Evolutionary conservation across 1,140 invertebrate species (phyloP).

Genomic region (Bactericera cockerelli): DNA sequence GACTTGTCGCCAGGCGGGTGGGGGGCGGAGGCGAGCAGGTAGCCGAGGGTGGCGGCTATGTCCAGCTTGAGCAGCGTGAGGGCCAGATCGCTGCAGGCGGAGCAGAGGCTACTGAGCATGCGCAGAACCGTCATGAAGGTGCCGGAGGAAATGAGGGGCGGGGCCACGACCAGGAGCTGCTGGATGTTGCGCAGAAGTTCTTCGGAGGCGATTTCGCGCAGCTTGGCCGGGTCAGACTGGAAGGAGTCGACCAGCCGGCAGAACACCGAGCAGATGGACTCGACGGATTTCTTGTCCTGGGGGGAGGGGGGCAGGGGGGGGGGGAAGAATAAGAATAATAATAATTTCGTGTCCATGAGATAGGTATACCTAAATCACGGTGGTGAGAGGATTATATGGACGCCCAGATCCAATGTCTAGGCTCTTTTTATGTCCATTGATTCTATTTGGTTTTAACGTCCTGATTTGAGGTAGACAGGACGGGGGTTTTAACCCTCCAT

Average conservation of each 20-base stretch:
- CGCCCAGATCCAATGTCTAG: too few relatives aligned
- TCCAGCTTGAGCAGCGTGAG: conserved; percentile 81
- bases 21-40: conserved; percentile 70
- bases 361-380: too few relatives aligned
- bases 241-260: conserved; percentile 92
- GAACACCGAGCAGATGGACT: conserved; percentile 92
- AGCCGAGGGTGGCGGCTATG: conserved; percentile 85
- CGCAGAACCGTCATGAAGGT: conserved; percentile 92
- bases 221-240: conserved; percentile 71
- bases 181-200: conserved; percentile 85
- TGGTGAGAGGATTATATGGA: too few relatives aligned
- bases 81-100: conserved; percentile 81
- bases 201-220: conserved; percentile 90
- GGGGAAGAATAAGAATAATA: too few relatives aligned
- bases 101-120: conserved; percentile 90
- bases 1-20: too few relatives aligned
- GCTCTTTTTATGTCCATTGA: too few relatives aligned
- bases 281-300: conserved; percentile 90
- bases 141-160: conserved; percentile 56
- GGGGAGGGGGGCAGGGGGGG: conserved; percentile 17
- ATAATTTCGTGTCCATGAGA: too few relatives aligned
- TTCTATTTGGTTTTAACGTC: too few relatives aligned
- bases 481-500: too few relatives aligned
- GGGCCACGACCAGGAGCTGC: conserved; percentile 79
- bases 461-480: too few relatives aligned